Percentiles rank a stretch among this genome's conserved stretches.
Conservation (phyloP, 2,888 invertebrate species). For the Andrena dorsata region DNA sequence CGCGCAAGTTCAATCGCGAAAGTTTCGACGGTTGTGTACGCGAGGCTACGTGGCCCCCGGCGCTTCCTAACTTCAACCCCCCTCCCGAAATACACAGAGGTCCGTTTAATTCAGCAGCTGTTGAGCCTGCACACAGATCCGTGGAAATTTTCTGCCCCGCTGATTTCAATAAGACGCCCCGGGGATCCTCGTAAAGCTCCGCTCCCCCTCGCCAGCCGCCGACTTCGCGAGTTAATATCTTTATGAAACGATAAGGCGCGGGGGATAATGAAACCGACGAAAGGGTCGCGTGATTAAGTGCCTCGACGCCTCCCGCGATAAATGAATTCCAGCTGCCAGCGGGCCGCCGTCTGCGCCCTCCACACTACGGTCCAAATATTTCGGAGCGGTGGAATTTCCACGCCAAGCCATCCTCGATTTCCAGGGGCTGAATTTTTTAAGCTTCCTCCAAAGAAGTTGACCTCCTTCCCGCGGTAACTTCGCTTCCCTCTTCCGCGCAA, state of each 20-base stretch:
- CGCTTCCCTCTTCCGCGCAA: too few species aligned
- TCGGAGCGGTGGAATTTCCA: constrained; percentile 9
- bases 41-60: not conserved
- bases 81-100: not conserved
- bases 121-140: constrained; percentile 43
- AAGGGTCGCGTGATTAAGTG: constrained; percentile 72
- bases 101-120: constrained; percentile 49
- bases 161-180: constrained; percentile 71
- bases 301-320: constrained; percentile 60
- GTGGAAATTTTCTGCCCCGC: constrained; percentile 59
- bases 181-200: constrained; percentile 65
- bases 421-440: not conserved
- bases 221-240: constrained; percentile 70
- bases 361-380: constrained; percentile 27
- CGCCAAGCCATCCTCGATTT: not conserved
- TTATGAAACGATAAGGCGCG: constrained; percentile 71
- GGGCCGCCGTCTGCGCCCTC: constrained; percentile 20
- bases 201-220: constrained; percentile 42
- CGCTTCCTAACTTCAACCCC: not conserved
- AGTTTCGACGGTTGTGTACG: constrained; percentile 36
- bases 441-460: too few species aligned
- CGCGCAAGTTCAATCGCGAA: constrained; percentile 2
- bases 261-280: constrained; percentile 71
- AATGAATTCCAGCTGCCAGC: constrained; percentile 66
- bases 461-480: too few species aligned